Evolutionary conservation across 53 echinoderm and acorn worm species (phyloP), one percentile per base, ranked within the genome.

Genomic region (Paracentrotus lividus): DNA sequence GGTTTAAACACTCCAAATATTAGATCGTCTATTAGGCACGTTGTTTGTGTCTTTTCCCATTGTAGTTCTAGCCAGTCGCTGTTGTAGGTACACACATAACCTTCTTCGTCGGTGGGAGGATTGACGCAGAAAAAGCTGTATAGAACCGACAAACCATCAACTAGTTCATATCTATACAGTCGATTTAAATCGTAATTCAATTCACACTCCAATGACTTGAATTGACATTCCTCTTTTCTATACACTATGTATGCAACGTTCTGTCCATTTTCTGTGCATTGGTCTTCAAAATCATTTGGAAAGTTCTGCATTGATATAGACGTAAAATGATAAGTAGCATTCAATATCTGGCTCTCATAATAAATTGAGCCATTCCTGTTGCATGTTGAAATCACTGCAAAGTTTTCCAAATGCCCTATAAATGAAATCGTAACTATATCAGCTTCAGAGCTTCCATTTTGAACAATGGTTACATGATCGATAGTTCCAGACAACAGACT

Each of bases 61-160:
- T 76, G 4, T 12, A 64, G 64, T 27, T 27, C 8, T 31, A 64
- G 31, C 64, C 64, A 64, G 8, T 31, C 31, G 8, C 64, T 27
- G 21, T 1, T 21, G 42, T 34, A 4, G 8, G 16, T 2, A 20
- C 76, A 76, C 1, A 42, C 18, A 1, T 67, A 0, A 67, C 67
- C 10, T 40, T 42, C 8, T 16, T 42, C 36, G 42, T 40, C n/a
- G n/a, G n/a, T n/a, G n/a, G n/a, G n/a, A n/a, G n/a, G n/a, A n/a
- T n/a, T n/a, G n/a, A n/a, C n/a, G n/a, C 91, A 91, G 76, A 68
- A 75, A 36, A 91, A 72, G 56, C 91, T 91, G 53, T 69, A 72
- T 52, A 91, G 34, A 31, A 91, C 76, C 6, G 91, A 91, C 18
- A 34, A 53, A 2, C 1, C 0, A 21, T 69, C 13, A 14, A 0